Evolutionary conservation across 2,797 vertebrate species (phyloP).

Genomic region (Masticophis lateralis): DNA sequence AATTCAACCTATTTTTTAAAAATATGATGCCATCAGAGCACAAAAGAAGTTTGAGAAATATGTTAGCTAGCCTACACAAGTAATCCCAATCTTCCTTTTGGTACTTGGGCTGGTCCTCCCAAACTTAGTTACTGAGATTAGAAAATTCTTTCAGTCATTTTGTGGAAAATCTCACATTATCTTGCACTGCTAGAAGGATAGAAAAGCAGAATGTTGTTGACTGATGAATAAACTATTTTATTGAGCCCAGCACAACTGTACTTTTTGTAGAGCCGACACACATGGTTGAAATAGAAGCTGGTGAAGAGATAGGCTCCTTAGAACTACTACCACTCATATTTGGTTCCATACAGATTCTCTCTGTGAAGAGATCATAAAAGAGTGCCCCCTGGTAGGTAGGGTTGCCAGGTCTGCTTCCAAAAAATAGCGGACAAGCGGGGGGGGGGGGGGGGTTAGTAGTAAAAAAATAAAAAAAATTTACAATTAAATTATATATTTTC

Average conservation of each 20-base stretch:
- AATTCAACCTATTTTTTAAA: neutral
- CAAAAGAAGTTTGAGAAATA: neutral
- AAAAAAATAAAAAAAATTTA: no score
- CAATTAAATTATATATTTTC: no score
- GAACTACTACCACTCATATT: neutral
- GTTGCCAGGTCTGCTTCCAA: no score
- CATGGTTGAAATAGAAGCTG: neutral
- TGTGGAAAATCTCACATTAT: neutral
- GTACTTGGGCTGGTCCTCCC: neutral
- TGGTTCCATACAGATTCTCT: neutral
- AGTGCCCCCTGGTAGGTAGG: no score
- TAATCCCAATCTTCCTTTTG: neutral
- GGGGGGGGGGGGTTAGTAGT: no score
- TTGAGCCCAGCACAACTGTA: neutral
- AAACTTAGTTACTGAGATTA: neutral
- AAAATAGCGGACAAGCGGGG: no score
- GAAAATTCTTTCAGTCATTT: neutral
- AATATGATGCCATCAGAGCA: neutral
- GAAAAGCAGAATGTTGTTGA: neutral
- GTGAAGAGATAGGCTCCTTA: neutral
- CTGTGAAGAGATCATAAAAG: neutral
- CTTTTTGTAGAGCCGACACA: neutral
- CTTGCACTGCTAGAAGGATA: neutral
- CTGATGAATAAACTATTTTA: neutral
- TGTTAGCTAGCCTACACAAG: no score